These are phyloP conservation scores for Okamejei kenojei DNA, from an alignment of 2,797 vertebrate genomes.

Conservation along the genomic window DNA sequence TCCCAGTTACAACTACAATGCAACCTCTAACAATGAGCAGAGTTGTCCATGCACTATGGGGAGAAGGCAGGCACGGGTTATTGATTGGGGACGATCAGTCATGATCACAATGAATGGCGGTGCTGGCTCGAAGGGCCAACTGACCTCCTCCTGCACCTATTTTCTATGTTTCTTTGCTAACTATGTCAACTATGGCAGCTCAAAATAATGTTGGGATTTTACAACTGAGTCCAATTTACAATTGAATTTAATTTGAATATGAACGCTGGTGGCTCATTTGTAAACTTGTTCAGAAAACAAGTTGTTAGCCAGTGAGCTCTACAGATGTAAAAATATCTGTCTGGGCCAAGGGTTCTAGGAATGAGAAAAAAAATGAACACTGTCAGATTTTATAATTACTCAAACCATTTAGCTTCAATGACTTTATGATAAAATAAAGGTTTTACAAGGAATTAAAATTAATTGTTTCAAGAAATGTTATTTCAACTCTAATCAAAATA, in stretches of 20 bases:
- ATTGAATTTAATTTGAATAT: not conserved
- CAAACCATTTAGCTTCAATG: not conserved
- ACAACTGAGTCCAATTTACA: not conserved
- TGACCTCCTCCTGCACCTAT: too few species aligned
- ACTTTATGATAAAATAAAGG: not conserved
- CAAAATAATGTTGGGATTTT: not conserved
- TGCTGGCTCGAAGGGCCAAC: too few species aligned
- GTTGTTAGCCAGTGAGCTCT: not conserved
- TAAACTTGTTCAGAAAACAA: not conserved
- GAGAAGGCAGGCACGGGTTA: too few species aligned
- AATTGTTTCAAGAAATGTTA: not conserved
- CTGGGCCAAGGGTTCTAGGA: not conserved
- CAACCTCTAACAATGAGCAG: not conserved
- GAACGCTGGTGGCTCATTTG: not conserved
- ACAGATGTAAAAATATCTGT: not conserved
- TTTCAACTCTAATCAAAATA: not conserved
- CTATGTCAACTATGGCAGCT: not conserved
- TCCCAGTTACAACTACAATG: not conserved
- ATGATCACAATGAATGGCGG: too few species aligned
- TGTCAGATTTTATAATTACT: not conserved
- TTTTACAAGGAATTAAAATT: not conserved
- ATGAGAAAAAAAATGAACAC: not conserved
- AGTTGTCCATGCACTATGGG: not conserved
- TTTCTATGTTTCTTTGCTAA: not conserved
- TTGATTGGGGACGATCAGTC: too few species aligned